Evolutionary conservation across 2,797 vertebrate species (phyloP), one percentile per base, ranked within the genome.

Genomic region (Fistularia tabacaria): DNA sequence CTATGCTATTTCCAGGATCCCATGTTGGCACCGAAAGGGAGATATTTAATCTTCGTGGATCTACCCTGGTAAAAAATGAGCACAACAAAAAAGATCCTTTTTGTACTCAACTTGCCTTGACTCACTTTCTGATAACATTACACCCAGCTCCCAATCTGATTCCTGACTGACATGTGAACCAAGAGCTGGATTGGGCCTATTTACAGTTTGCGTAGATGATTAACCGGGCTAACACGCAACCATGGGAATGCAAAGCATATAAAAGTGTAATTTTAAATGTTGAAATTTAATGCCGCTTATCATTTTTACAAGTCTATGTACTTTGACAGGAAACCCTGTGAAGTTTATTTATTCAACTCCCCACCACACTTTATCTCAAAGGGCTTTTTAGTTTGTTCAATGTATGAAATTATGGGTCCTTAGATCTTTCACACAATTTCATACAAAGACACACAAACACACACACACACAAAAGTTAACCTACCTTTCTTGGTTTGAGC

Each of bases 401-500:
- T 6, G 37, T 42, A 54, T 57, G 15, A 52, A 59, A 46, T 14
- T 12, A 14, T 25, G 1, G 25, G 50, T 42, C 0, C 6, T 44
- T 8, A n/a, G 44, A 51, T 51, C 38, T 5, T 38, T 12, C 40
- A 69, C 36, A 15, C n/a, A n/a, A n/a, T n/a, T n/a, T 6, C 11
- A 8, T 50, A 48, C 10, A 49, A 54, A 48, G 10, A 1, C 12
- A 0, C 10, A 36, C 36, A 47, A 13, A 43, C 25, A 62, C 8
- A 49, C 25, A 25, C 25, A 2, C 25, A 25, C 25, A 25, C 15
- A 57, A 41, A 14, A 43, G 38, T 42, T 11, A 12, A 46, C 90
- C 72, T 89, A 98, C 97, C 92, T 97, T 98, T 77, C 97, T 90
- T n/a, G 97, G 97, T 69, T 97, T 97, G 57, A 98, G 91, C 78